Base-by-base conservation (phyloP, 2,888 invertebrate species). In the Cheiracanthium punctorium region DNA sequence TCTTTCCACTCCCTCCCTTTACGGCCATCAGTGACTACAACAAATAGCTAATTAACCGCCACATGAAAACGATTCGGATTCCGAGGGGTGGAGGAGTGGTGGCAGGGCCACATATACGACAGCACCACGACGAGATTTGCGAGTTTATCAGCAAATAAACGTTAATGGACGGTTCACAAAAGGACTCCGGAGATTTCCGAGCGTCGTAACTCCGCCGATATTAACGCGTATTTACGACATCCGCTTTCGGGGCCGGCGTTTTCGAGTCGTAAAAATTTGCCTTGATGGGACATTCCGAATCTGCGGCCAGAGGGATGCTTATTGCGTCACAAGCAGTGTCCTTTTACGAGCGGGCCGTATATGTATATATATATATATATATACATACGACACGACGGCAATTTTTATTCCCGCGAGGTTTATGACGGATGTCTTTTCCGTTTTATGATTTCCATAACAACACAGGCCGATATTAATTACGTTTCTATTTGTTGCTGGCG, bases 41-140 rank as follows among this genome's bases (percentile, higher is more conserved):
- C 74, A 48, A 69, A 58, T 76, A 70, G 82, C 75, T 82, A 82
- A 82, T 82, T 82, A 82, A 82, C 82, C 7, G 17, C 48, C n/a
- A n/a, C n/a, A 17, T 17, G 10, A 48, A 37, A 48, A 48, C 48
- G 48, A 48, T 48, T 48, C 2, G 2, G 17, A 17, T 17, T 17
- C 48, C 48, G n/a, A n/a, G n/a, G n/a, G n/a, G n/a, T n/a, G n/a
- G n/a, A n/a, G n/a, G n/a, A n/a, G n/a, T n/a, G n/a, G n/a, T n/a
- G n/a, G n/a, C n/a, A n/a, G n/a, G n/a, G n/a, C n/a, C n/a, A n/a
- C n/a, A n/a, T n/a, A n/a, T n/a, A n/a, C n/a, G n/a, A 17, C 48
- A 17, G 2, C 12, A 12, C 5, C 37, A 8, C 48, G 2, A 48
- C 12, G 24, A 24, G 58, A 58, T 24, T 24, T 5, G 24, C 58